Evolutionary conservation across 2,888 invertebrate genomes (phyloP), one percentile per base, ranked within the genome.

Genomic region (Gandaritis pyraliata): DNA sequence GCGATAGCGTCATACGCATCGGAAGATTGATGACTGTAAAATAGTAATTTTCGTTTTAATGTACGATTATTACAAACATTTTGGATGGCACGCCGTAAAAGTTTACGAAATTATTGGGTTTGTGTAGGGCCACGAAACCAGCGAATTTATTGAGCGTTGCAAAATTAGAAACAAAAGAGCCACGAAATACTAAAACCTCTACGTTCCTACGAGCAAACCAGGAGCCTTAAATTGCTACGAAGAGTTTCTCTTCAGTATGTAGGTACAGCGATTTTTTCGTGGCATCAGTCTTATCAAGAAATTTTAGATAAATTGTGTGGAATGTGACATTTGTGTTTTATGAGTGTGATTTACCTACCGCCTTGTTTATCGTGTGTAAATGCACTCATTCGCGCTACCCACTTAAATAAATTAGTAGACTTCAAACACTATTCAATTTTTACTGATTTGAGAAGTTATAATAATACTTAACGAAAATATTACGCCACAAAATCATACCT

Each of bases 1-100:
- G 30, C 58, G 49, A 61, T 38, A 56, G 52, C 63, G 51, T 65
- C 61, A 63, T 41, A 47, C 41, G 43, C 55, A 48, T 23, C 36
- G 33, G 15, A 52, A 58, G 15, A 55, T 58, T 63, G 50, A 54
- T 63, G 53, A 7, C 43, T 29, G 23, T 63, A 54, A 54, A 57
- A 57, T 61, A 48, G 51, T 49, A 48, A 43, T 52, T 51, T 57
- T 30, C n/a, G 43, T 59, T 58, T 48, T 47, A 53, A 48, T 58
- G 58, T 33, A 46, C 33, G 51, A 58, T 51, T 51, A 46, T 23
- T 53, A 41, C 33, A 41, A 47, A 58, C 58, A 52, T 58, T 58
- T 52, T 30, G 47, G 39, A 58, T 52, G 39, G 51, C 39, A 50
- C 36, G 38, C 11, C 30, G 39, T 58, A 52, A 58, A 58, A 47